These are phyloP conservation scores for Lasioglossum oenotherae DNA, from an alignment of 2,888 invertebrate species.

Conservation along the genomic window DNA sequence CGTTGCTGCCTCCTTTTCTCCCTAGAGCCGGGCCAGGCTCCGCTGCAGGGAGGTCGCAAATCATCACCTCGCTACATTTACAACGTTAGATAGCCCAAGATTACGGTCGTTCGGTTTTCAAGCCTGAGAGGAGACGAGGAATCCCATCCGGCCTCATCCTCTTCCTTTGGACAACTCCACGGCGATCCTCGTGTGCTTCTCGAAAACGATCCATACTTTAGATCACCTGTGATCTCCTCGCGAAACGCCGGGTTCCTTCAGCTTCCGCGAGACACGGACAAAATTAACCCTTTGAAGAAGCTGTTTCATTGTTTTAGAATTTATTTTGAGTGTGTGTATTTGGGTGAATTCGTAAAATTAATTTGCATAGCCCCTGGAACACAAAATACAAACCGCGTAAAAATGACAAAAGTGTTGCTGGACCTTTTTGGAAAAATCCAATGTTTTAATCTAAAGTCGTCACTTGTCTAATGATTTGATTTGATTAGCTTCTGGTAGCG, in stretches of 20 bases:
- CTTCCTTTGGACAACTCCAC: neutral
- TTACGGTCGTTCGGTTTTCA: slow-evolving; percentile 75
- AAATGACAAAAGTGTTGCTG: too few species aligned
- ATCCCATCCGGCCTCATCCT: slow-evolving; percentile 32
- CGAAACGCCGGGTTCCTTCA: neutral
- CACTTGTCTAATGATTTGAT: too few species aligned
- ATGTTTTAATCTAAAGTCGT: too few species aligned
- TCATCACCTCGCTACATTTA: slow-evolving; percentile 82
- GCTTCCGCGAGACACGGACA: neutral
- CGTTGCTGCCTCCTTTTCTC: slow-evolving; percentile 54
- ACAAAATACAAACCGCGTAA: too few species aligned
- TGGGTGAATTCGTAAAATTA: too few species aligned
- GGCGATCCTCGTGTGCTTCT: slow-evolving; percentile 48
- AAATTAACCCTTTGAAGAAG: neutral
- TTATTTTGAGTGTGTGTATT: too few species aligned
- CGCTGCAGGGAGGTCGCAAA: slow-evolving; percentile 82
- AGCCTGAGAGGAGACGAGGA: slow-evolving; percentile 53
- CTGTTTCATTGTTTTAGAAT: too few species aligned
- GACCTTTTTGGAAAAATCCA: too few species aligned
- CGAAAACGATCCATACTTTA: slow-evolving; percentile 49
- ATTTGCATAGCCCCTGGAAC: too few species aligned
- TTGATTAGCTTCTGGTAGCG: too few species aligned
- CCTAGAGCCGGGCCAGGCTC: slow-evolving; percentile 47
- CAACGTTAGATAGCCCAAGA: slow-evolving; percentile 83
- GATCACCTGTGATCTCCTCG: too few species aligned